Evolutionary conservation across 2,888 invertebrate genomes (phyloP), one percentile per base, ranked within the genome.

Genomic region (Acleris literana): DNA sequence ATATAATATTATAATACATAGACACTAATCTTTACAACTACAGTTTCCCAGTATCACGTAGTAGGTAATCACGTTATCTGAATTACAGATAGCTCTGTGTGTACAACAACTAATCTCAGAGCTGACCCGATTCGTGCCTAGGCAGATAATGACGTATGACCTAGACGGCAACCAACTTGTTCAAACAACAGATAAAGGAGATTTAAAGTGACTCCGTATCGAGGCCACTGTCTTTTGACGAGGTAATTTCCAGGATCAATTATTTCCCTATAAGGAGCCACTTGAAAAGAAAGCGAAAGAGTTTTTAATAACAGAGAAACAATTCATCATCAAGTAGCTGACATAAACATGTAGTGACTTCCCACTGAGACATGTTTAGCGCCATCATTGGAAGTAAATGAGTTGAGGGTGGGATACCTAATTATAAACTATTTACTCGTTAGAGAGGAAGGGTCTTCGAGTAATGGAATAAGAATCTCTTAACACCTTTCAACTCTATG

Each of bases 141-240:
- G 87, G 80, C 84, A 85, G 84, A 85, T 84, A 85, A 85, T 87
- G 87, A 88, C 87, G 88, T 90, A 84, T 83, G 81, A 82, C 84
- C 88, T 88, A 86, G 81, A 82, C 86, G 84, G 76, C 78, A 82
- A 85, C 82, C 84, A 75, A 74, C 77, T 79, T 78, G 72, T 70
- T 83, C 80, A 87, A 87, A 88, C 87, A 88, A 68, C 70, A 79
- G 88, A 89, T 89, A 90, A 85, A 71, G 72, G 77, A 85, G 85
- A 85, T 86, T 87, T 87, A 84, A 64, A 66, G 69, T 66, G 46
- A 46, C 56, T 62, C n/a, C 68, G 39, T 64, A 70, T 18, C 70
- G 68, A 69, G 71, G 71, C 17, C 57, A 70, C 56, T 62, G 63
- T 72, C 56, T 70, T 70, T 51, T 70, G 68, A 68, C 56, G 48